Percentiles rank a stretch among this genome's conserved stretches.
These are phyloP conservation scores for Coilia nasus DNA, from an alignment of 2,797 vertebrate genomes.

Conservation along the genomic window DNA sequence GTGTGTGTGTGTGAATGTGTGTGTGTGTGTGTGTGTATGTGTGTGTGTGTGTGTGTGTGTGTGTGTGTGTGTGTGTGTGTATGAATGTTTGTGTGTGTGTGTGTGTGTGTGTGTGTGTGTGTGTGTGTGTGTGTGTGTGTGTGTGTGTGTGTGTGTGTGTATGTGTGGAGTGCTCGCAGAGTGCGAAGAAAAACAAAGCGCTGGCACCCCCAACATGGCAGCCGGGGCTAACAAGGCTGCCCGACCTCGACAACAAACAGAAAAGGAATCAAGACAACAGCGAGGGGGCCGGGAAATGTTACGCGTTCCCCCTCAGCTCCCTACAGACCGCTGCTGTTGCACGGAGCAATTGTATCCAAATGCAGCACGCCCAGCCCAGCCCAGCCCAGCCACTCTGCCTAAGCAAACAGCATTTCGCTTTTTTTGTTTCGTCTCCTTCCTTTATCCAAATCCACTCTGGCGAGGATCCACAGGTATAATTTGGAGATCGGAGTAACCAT, in stretches of 20 bases:
- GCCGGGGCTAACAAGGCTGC: conserved; percentile 4
- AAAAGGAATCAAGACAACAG: conserved; percentile 7
- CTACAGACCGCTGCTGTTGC: neutral
- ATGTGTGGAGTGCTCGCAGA: neutral
- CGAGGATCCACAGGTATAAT: neutral
- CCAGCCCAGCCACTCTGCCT: neutral
- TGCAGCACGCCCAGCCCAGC: neutral
- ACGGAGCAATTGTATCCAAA: neutral
- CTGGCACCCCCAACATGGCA: neutral
- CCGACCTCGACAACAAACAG: conserved; percentile 10
- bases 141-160: neutral
- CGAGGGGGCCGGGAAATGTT: neutral
- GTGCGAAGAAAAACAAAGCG: neutral
- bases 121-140: neutral
- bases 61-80: too few relatives aligned
- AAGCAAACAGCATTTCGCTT: neutral
- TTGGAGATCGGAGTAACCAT: neutral
- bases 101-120: neutral
- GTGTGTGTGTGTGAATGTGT: neutral
- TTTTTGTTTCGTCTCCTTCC: too few relatives aligned
- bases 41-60: neutral
- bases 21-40: neutral
- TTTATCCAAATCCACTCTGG: neutral
- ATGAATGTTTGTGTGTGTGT: too few relatives aligned
- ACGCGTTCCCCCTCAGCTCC: neutral